These are phyloP conservation scores for Pristionchus fissidentatus DNA, from an alignment of 2,888 invertebrate genomes.

Conservation along the genomic window DNA sequence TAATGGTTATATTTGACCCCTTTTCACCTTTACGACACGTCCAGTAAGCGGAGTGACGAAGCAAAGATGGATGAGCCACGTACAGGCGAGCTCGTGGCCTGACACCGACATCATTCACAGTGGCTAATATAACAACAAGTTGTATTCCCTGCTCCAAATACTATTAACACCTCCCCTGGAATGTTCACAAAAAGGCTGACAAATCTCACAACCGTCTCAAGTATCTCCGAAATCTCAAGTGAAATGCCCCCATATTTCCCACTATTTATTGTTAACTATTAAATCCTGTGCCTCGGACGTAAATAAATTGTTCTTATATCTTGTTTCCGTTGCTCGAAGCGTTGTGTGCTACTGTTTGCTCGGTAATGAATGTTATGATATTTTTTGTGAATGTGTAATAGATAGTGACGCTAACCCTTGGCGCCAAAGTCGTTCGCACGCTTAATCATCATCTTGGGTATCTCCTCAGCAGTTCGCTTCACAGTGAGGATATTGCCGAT, in stretches of 20 bases:
- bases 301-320: background rate
- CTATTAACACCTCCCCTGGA: no score
- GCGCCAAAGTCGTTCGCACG: background rate
- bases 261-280: background rate
- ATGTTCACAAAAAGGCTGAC: no score
- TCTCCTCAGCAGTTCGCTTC: slow-evolving; percentile 13
- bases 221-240: no score
- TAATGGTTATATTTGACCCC: no score
- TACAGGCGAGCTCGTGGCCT: slow-evolving; percentile 7
- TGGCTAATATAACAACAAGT: no score
- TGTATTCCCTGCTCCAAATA: no score
- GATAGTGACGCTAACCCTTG: background rate
- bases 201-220: no score
- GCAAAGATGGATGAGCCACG: slow-evolving; percentile 20
- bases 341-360: no score
- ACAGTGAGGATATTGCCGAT: slow-evolving; percentile 22
- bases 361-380: no score
- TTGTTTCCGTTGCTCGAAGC: no score
- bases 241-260: background rate
- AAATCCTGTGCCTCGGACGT: background rate
- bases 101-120: no score
- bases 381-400: no score
- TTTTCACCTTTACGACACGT: slow-evolving; percentile 1
- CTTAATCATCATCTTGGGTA: background rate
- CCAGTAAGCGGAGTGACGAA: slow-evolving; percentile 37